Percentiles rank a stretch among this genome's conserved stretches.
Conservation (phyloP, 2,113 vertebrate genomes). For the Oxyruncus cristatus region DNA sequence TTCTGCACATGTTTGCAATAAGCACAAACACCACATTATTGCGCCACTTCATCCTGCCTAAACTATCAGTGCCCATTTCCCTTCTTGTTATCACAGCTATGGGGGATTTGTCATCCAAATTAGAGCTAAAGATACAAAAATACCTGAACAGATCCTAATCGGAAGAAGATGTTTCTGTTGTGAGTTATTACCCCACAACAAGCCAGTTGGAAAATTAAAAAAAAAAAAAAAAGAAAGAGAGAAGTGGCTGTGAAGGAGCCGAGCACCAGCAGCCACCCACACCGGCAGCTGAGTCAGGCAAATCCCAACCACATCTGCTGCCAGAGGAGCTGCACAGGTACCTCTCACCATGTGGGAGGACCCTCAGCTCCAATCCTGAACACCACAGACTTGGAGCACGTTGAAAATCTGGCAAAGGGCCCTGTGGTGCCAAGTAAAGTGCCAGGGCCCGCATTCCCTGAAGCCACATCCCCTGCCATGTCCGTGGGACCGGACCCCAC, state of each 20-base stretch:
- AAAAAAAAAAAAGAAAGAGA: too few relatives aligned
- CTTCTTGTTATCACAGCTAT: not conserved
- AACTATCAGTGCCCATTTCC: not conserved
- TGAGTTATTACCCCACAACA: not conserved
- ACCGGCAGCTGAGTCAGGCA: not conserved
- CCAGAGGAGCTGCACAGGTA: not conserved
- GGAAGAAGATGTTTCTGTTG: slow-evolving; percentile 8
- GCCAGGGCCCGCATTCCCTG: accelerated
- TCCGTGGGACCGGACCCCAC: accelerated
- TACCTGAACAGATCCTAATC: slow-evolving; percentile 25
- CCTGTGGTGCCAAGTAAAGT: not conserved
- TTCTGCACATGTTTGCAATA: not conserved
- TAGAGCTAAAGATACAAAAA: slow-evolving; percentile 34
- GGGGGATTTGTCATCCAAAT: slow-evolving; percentile 41
- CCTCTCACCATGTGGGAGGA: accelerated
- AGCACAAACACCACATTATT: not conserved
- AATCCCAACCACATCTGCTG: not conserved
- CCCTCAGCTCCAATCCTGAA: not conserved
- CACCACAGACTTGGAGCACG: not conserved
- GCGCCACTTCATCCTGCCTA: not conserved
- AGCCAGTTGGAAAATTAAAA: not conserved
- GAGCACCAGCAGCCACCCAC: not conserved
- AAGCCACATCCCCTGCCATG: accelerated
- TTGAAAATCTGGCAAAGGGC: not conserved
- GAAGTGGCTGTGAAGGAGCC: not conserved